A percentile compares a stretch with the other conserved stretches of the same genome.
Evolutionary conservation across 2,888 invertebrate genomes (phyloP).

Genomic region (Tachina grossa): DNA sequence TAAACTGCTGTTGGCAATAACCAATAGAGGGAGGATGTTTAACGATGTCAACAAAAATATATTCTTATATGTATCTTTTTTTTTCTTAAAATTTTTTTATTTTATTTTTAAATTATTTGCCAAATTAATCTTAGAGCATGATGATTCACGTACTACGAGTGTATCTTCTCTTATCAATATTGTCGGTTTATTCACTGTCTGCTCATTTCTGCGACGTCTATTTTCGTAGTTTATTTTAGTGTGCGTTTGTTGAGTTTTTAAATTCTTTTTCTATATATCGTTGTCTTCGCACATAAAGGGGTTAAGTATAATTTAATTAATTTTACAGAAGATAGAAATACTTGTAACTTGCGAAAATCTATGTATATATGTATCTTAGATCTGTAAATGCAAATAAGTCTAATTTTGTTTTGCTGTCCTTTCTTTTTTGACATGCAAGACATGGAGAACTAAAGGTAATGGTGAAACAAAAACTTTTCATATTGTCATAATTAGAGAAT

Average conservation of each 20-base stretch:
- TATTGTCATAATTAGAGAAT: no score
- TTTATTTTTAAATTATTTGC: slow-evolving; percentile 58
- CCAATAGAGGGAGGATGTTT: slow-evolving; percentile 7
- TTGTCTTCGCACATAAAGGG: no score
- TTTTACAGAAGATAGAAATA: no score
- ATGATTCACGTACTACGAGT: slow-evolving; percentile 49
- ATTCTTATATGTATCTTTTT: neutral
- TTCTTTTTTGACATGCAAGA: no score
- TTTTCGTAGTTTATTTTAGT: neutral
- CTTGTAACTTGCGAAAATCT: no score
- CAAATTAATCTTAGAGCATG: slow-evolving; percentile 62
- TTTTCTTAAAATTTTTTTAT: neutral
- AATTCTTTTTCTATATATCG: no score
- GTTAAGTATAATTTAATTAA: no score
- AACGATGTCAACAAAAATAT: slow-evolving; percentile 30
- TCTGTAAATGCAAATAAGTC: no score
- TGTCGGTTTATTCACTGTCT: neutral
- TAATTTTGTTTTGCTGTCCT: no score
- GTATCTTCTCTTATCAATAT: neutral
- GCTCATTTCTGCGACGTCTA: neutral
- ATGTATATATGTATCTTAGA: no score
- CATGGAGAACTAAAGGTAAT: no score
- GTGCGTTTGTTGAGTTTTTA: neutral
- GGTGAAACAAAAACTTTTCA: no score
- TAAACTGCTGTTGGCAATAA: neutral